Evolutionary conservation across 2,113 vertebrate genomes (phyloP).

Genomic region (Trachemys scripta): DNA sequence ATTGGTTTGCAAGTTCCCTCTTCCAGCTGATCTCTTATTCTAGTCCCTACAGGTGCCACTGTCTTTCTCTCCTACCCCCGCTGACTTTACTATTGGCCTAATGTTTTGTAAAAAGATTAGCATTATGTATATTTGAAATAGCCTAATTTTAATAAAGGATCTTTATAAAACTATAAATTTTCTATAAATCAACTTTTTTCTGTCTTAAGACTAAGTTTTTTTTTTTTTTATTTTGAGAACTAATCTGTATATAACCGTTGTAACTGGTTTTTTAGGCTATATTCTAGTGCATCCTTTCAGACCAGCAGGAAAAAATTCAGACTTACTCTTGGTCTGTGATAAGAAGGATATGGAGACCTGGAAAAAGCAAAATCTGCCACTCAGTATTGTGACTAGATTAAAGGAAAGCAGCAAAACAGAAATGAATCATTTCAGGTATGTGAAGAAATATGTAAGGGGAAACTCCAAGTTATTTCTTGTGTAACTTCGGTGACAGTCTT

Average conservation of each 20-base stretch:
- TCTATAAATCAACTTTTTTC: background rate
- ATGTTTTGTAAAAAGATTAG: background rate
- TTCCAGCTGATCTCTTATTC: background rate
- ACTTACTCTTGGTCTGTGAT: conserved; percentile 84
- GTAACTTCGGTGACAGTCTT: background rate
- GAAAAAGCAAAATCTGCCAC: conserved; percentile 80
- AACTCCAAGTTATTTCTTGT: background rate
- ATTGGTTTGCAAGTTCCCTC: background rate
- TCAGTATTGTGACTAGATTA: conserved; percentile 71
- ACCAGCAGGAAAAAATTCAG: conserved; percentile 79
- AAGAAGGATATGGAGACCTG: conserved; percentile 81
- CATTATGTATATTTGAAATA: background rate
- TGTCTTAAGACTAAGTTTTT: background rate
- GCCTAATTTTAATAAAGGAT: background rate
- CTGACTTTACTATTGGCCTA: background rate
- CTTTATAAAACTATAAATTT: background rate
- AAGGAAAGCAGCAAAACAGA: conserved; percentile 65
- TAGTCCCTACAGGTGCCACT: background rate
- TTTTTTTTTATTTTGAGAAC: background rate
- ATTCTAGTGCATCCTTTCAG: conserved; percentile 87
- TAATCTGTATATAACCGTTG: background rate
- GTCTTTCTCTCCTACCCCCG: background rate
- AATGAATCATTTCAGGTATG: conserved; percentile 87
- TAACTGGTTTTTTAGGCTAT: conserved; percentile 80
- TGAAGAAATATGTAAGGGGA: background rate